A percentile compares a stretch with the other conserved stretches of the same genome.
Conservation (phyloP, 1,140 invertebrate species). For the Dinothrombium tinctorium region DNA sequence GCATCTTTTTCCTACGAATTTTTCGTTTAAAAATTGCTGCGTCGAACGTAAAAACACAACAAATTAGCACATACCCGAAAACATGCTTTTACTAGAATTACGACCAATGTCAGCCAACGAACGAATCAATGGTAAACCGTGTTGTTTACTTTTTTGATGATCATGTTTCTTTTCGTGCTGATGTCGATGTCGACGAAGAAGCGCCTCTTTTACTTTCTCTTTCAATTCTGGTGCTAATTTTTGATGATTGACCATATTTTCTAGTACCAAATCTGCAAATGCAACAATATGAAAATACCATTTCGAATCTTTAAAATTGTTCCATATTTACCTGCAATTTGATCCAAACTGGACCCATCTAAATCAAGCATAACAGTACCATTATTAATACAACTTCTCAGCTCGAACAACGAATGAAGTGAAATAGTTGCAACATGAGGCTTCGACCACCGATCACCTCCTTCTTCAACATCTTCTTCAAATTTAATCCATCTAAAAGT, state of each 20-base stretch:
- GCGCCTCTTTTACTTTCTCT: conserved; percentile 59
- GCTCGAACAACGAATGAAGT: conserved; percentile 24
- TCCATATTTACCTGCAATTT: conserved; percentile 34
- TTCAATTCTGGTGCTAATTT: conserved; percentile 43
- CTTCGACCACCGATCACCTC: conserved; percentile 26
- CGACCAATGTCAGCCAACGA: conserved; percentile 88
- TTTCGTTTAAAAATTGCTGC: too few relatives aligned
- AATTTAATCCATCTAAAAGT: conserved; percentile 29
- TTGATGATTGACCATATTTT: conserved; percentile 64
- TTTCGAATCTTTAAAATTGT: background rate
- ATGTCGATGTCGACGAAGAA: conserved; percentile 75
- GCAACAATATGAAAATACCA: background rate
- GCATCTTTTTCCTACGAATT: too few relatives aligned
- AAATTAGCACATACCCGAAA: too few relatives aligned
- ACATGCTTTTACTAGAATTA: conserved; percentile 84
- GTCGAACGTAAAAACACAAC: too few relatives aligned
- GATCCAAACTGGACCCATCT: conserved; percentile 55
- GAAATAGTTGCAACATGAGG: conserved; percentile 26
- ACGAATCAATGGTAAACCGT: conserved; percentile 70
- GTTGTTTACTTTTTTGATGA: conserved; percentile 31
- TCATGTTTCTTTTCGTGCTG: conserved; percentile 58
- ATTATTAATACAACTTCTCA: conserved; percentile 41
- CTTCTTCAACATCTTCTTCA: conserved; percentile 28
- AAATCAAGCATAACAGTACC: conserved; percentile 74
- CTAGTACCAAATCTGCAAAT: conserved; percentile 67